These are phyloP conservation scores for Cheilosia soror DNA, from an alignment of 2,888 invertebrate species.

Conservation along the genomic window DNA sequence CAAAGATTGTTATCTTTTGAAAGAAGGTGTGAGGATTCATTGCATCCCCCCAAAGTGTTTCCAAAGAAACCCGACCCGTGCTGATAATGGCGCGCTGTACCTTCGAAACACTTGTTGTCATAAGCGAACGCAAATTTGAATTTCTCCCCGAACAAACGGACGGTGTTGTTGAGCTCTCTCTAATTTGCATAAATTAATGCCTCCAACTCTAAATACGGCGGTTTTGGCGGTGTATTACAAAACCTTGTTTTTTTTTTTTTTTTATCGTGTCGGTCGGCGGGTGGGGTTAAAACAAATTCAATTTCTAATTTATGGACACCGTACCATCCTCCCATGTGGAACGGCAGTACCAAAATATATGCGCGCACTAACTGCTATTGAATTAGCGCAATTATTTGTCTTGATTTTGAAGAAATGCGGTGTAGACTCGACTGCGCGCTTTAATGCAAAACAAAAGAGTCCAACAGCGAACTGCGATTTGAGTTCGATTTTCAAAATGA, in stretches of 20 bases:
- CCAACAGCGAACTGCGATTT: slow-evolving; percentile 30
- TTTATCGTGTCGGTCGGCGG: neutral
- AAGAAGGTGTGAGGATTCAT: slow-evolving; percentile 40
- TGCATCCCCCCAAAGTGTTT: slow-evolving; percentile 24
- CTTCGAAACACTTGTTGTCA: slow-evolving; percentile 20
- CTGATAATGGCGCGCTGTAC: neutral
- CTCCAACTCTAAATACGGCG: slow-evolving; percentile 20
- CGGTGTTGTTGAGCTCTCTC: slow-evolving; percentile 38
- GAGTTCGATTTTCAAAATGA: neutral
- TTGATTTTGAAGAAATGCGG: neutral
- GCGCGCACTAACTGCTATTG: neutral
- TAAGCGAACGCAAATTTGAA: neutral
- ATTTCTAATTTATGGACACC: slow-evolving; percentile 45
- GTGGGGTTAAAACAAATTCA: slow-evolving; percentile 18
- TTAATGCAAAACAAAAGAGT: slow-evolving; percentile 24
- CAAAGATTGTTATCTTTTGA: slow-evolving; percentile 62
- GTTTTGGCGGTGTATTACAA: slow-evolving; percentile 20
- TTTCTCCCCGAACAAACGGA: slow-evolving; percentile 10
- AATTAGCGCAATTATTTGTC: neutral
- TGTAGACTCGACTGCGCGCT: neutral
- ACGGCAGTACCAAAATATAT: neutral
- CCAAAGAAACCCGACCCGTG: slow-evolving; percentile 3
- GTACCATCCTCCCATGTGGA: slow-evolving; percentile 49
- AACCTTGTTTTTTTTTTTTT: slow-evolving; percentile 15
- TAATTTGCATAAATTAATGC: slow-evolving; percentile 61